A percentile compares a stretch with the other conserved stretches of the same genome.
Conservation (phyloP, 2,888 invertebrate genomes). For the Cosmia trapezina region DNA sequence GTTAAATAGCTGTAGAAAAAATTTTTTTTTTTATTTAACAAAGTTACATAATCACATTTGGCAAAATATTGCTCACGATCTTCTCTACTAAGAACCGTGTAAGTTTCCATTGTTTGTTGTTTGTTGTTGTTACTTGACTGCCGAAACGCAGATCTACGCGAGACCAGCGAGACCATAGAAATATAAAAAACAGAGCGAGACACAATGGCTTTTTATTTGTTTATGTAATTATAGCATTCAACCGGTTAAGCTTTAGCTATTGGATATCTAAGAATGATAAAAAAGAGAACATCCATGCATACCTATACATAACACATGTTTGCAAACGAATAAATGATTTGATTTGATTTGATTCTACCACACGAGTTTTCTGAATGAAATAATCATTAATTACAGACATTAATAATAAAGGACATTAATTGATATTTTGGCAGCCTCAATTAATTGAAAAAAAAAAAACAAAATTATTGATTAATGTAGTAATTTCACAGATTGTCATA, state of each 20-base stretch:
- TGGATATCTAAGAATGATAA: not conserved
- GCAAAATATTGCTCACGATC: not conserved
- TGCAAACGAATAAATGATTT: too few species aligned
- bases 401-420: constrained; percentile 11
- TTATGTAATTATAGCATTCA: too few species aligned
- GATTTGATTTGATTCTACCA: not conserved
- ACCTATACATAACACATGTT: too few species aligned
- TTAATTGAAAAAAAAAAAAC: not conserved
- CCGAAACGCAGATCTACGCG: too few species aligned
- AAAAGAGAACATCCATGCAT: too few species aligned
- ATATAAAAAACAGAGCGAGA: too few species aligned
- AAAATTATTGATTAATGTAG: constrained; percentile 10
- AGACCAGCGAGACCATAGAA: too few species aligned
- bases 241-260: not conserved
- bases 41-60: not conserved
- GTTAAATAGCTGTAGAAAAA: too few species aligned
- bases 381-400: constrained; percentile 14
- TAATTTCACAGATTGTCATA: not conserved
- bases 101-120: too few species aligned
- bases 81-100: not conserved
- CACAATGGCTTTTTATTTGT: too few species aligned
- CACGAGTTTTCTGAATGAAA: not conserved
- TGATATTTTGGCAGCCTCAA: constrained; percentile 5
- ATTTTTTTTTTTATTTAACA: not conserved
- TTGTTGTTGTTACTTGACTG: too few species aligned